These are phyloP conservation scores for Dyspetes luteomarginatus DNA, from an alignment of 2,888 invertebrate genomes.

Conservation along the genomic window DNA sequence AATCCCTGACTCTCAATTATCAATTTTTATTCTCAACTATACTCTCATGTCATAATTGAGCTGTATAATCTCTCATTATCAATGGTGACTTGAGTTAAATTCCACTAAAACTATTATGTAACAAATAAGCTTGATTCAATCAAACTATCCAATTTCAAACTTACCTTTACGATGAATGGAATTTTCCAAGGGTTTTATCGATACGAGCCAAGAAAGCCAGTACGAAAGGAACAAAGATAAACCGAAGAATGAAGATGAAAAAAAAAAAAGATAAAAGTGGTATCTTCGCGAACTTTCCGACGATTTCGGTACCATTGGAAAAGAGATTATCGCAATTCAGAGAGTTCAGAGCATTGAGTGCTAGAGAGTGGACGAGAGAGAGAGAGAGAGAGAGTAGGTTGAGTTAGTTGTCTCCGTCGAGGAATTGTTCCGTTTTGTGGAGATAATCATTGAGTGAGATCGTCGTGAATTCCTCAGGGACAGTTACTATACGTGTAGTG, in stretches of 20 bases:
- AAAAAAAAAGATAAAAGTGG: conserved; percentile 1
- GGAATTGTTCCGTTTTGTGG: conserved; percentile 41
- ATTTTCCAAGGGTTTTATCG: no score
- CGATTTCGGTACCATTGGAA: conserved; percentile 28
- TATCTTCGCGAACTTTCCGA: not conserved
- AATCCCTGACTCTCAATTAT: no score
- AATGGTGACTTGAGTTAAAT: no score
- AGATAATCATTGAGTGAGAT: conserved; percentile 57
- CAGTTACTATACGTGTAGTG: not conserved
- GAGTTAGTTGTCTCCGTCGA: conserved; percentile 3
- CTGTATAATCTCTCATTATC: no score
- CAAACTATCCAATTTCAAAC: not conserved
- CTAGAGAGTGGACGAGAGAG: not conserved
- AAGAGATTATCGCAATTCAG: conserved; percentile 45
- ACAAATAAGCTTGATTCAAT: not conserved
- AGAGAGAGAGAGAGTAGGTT: not conserved
- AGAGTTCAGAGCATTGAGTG: conserved; percentile 18
- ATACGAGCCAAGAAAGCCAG: no score
- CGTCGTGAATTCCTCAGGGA: conserved; percentile 36
- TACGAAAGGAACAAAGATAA: conserved; percentile 16
- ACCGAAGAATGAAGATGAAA: no score
- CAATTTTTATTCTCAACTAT: no score
- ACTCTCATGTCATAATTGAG: no score
- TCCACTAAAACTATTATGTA: not conserved
- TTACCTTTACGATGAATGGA: not conserved